Evolutionary conservation across 2,888 invertebrate species (phyloP), one percentile per base, ranked within the genome.

Genomic region (Ochropacha duplaris): DNA sequence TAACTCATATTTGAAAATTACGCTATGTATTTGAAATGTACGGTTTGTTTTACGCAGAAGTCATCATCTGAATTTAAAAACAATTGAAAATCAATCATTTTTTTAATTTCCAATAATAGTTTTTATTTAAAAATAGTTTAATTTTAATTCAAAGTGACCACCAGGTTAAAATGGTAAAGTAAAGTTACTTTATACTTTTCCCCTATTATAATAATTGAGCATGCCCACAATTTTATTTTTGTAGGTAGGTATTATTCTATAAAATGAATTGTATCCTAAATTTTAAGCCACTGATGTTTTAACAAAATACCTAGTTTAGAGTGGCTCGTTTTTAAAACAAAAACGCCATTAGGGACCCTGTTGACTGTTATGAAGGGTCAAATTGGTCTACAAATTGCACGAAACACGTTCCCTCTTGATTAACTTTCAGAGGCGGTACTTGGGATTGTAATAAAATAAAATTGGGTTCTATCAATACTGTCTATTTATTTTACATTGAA

Each of bases 371-470:
- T 84, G 82, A 83, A 83, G 83, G 88, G 81, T 87, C 84, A 79
- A 87, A 87, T 83, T 71, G 85, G 79, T 72, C 78, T 83, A 84
- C 86, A 86, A 88, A 88, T 87, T 87, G 81, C 69, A 73, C 77
- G 72, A 83, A 85, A 87, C 83, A 84, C 79, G 80, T 76, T 65
- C 81, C 74, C 83, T 74, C 81, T 88, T 88, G 87, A 89, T 89
- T 89, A 89, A 86, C 82, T 84, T 83, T 76, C 74, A 78, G 74
- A 77, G 76, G 74, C 68, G 69, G 76, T 71, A 72, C 76, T 82
- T 74, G 69, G 78, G 76, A 79, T 69, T 77, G 74, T 82, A 81
- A 83, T 87, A 83, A 86, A 86, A 84, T 78, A 77, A 81, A 86
- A 86, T 82, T 84, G 76, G 72, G 65, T 77, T 76, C 67, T 74